Evolutionary conservation across 2,797 vertebrate species (phyloP).

Genomic region (Pseudochaenichthys georgianus): DNA sequence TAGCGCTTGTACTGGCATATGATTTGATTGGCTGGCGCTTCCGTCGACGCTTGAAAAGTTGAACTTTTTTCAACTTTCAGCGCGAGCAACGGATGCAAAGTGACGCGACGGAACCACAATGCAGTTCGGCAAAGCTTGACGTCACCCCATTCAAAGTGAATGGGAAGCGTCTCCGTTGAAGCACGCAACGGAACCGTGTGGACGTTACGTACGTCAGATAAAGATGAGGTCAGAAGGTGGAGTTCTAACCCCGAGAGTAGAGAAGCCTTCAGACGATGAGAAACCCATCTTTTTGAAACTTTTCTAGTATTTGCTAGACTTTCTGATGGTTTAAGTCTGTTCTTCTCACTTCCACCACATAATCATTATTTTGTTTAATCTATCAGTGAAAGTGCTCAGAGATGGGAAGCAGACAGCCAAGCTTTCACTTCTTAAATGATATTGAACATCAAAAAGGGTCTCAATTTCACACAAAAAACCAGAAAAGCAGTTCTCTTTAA

Average conservation of each 20-base stretch:
- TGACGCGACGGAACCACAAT: no score
- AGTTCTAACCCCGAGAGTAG: background rate
- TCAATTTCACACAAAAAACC: constrained; percentile 33
- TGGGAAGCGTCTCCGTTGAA: no score
- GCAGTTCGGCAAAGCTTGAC: no score
- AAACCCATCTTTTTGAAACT: background rate
- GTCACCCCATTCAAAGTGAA: no score
- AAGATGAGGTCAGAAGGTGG: constrained; percentile 1
- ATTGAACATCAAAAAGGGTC: constrained; percentile 35
- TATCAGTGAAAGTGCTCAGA: constrained; percentile 35
- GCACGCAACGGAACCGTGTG: no score
- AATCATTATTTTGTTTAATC: constrained; percentile 45
- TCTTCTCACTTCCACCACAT: constrained; percentile 16
- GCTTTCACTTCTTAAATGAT: constrained; percentile 47
- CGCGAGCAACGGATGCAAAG: no score
- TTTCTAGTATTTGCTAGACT: constrained; percentile 26
- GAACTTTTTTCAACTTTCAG: no score
- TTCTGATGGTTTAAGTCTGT: constrained; percentile 21
- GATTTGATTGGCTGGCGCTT: no score
- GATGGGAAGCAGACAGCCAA: constrained; percentile 31
- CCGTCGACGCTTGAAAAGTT: no score
- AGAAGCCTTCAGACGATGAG: background rate
- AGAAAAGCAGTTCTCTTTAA: constrained; percentile 17
- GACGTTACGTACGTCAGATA: background rate
- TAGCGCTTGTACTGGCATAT: no score